Evolutionary conservation across 1,140 invertebrate species (phyloP), one percentile per base, ranked within the genome.

Genomic region (Zaprionus ornatus): DNA sequence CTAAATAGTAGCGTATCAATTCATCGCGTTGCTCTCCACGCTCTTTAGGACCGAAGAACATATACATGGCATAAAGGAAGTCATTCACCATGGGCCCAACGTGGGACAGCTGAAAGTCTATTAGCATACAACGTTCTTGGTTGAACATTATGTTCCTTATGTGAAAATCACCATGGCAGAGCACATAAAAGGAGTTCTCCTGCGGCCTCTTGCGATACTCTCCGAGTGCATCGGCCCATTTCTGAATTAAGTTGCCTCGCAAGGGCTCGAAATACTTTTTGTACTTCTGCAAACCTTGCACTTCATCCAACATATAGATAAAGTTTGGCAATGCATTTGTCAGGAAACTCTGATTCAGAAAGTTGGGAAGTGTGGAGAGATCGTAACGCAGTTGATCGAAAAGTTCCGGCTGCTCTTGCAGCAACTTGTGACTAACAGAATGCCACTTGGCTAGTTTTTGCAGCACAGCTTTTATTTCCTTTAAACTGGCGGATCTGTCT

Each of bases 101-200:
- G 48, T 76, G 63, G 10, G 64, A 69, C 1, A 77, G 10, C 32
- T 82, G 80, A 50, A 69, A 79, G 56, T 82, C 80, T 0, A 79
- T n/a, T 21, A 82, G 29, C 56, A 79, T 69, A 23, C 78, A 35
- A 35, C 59, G n/a, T 32, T 59, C 32, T 15, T 64, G 10, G 23
- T 77, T 79, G 12, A 79, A 79, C 79, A 81, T 81, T n/a, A 75
- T 7, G 42, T 81, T 81, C 12, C 61, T 54, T 7, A 55, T 32
- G 54, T 81, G 79, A 66, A 81, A 81, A 42, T 81, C 79, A 3
- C 79, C 79, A 29, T 81, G 79, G n/a, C 71, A 78, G 2, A 81
- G 63, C 9, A 81, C 79, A 61, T 78, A 78, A 57, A 42, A 54
- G 0, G 57, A 40, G 19, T 25, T 19, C 10, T 50, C 6, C 10